A percentile compares a stretch with the other conserved stretches of the same genome.
These are phyloP conservation scores for Sinella curviseta DNA, from an alignment of 1,140 invertebrate species.

Conservation along the genomic window DNA sequence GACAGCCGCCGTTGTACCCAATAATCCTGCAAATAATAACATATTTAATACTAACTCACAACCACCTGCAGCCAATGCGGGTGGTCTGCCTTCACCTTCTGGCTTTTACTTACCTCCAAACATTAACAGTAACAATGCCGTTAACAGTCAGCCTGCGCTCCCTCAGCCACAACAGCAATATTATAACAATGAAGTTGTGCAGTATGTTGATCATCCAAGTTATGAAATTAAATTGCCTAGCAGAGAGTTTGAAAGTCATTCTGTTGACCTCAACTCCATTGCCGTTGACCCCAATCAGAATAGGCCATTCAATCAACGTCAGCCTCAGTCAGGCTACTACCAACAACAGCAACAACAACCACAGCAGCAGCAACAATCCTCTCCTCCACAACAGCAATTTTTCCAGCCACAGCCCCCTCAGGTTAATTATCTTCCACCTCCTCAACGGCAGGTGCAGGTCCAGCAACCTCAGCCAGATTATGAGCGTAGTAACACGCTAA, in stretches of 20 bases:
- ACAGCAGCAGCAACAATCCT: too few species aligned
- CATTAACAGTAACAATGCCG: background rate
- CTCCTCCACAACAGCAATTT: slow-evolving; percentile 22
- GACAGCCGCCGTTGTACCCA: background rate
- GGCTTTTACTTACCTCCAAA: slow-evolving; percentile 9
- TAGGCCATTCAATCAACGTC: slow-evolving; percentile 18
- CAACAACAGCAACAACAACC: too few species aligned
- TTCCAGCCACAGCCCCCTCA: slow-evolving; percentile 3
- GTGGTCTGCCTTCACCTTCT: background rate
- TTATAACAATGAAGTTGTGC: background rate
- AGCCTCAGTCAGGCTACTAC: background rate
- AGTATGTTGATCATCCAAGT: background rate
- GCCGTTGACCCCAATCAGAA: slow-evolving; percentile 7
- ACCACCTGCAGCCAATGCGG: background rate
- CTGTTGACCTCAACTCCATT: slow-evolving; percentile 24
- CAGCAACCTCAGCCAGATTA: background rate
- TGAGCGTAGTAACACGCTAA: background rate
- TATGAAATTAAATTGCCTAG: slow-evolving; percentile 24
- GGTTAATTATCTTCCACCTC: background rate
- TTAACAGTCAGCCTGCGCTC: background rate
- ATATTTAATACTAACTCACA: background rate
- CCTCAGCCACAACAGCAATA: too few species aligned
- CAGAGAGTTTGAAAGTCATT: slow-evolving; percentile 38
- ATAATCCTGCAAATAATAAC: background rate
- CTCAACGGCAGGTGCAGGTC: too few species aligned